These are phyloP conservation scores for Okamejei kenojei DNA, from an alignment of 2,797 vertebrate genomes.

Conservation along the genomic window DNA sequence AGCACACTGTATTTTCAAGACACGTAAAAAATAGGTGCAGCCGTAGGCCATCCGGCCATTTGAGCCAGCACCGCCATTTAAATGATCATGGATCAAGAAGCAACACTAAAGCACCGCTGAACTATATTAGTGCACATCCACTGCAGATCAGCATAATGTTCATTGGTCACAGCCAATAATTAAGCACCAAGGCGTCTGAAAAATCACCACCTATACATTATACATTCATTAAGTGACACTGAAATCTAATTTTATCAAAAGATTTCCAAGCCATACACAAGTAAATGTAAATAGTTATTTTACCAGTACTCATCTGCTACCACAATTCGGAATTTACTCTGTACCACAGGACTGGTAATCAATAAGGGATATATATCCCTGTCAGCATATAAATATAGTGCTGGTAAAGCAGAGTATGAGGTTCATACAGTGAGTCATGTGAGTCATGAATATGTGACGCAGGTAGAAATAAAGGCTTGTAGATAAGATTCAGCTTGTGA, in stretches of 20 bases:
- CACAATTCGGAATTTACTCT: background rate
- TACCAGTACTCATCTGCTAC: background rate
- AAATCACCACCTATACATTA: background rate
- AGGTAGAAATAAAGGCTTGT: background rate
- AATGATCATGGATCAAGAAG: background rate
- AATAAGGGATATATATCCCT: background rate
- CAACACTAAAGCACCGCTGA: background rate
- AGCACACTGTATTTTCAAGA: background rate
- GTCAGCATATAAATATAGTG: background rate
- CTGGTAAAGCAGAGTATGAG: background rate
- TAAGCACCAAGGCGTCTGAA: background rate
- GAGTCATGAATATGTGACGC: background rate
- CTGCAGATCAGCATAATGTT: background rate
- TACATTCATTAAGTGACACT: background rate
- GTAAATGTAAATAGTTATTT: background rate
- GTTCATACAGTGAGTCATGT: background rate
- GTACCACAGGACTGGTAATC: background rate
- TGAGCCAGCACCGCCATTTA: too few species aligned
- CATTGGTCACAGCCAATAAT: background rate
- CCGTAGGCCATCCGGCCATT: too few species aligned
- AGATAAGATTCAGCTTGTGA: background rate
- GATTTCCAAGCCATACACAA: background rate
- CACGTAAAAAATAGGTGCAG: too few species aligned
- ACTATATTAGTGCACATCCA: background rate
- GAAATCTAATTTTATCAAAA: background rate